A percentile compares a stretch with the other conserved stretches of the same genome.
Evolutionary conservation across 2,888 invertebrate species (phyloP).

Genomic region (Drosophila hawaiiensis): DNA sequence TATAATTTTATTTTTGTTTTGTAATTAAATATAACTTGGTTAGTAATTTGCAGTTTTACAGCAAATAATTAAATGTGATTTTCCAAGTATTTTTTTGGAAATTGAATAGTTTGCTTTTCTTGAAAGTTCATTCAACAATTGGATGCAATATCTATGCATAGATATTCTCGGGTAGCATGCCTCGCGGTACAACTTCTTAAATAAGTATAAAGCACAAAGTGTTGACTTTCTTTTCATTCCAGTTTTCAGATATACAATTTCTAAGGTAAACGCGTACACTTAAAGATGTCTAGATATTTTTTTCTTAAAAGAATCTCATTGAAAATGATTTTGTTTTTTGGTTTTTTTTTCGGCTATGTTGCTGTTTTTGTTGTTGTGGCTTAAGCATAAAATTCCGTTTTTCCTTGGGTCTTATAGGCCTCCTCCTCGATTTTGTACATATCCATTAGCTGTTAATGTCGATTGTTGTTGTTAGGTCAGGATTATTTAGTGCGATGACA

Average conservation of each 20-base stretch:
- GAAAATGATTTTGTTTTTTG: constrained; percentile 9
- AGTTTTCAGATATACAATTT: constrained; percentile 38
- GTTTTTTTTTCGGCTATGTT: constrained; percentile 14
- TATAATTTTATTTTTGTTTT: constrained; percentile 6
- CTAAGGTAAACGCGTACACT: constrained; percentile 19
- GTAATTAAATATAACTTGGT: constrained; percentile 17
- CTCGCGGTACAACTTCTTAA: constrained; percentile 59
- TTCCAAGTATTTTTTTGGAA: constrained; percentile 37
- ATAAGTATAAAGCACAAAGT: constrained; percentile 78
- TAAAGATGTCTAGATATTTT: constrained; percentile 16
- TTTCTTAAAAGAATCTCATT: constrained; percentile 11
- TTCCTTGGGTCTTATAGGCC: constrained; percentile 94
- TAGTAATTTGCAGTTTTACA: constrained; percentile 38
- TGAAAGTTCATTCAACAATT: constrained; percentile 42
- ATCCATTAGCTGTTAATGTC: constrained; percentile 90
- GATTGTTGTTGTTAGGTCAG: constrained; percentile 35
- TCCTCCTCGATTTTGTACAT: constrained; percentile 97
- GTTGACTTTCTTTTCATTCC: constrained; percentile 64
- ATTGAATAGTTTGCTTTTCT: constrained; percentile 18
- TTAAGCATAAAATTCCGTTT: constrained; percentile 95
- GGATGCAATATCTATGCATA: constrained; percentile 31
- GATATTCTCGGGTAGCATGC: constrained; percentile 24
- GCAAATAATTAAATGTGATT: constrained; percentile 28
- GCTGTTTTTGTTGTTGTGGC: constrained; percentile 25
- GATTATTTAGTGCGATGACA: constrained; percentile 50